Percentiles rank a stretch among this genome's conserved stretches.
These are phyloP conservation scores for Cryptoblepharus egeriae DNA, from an alignment of 2,797 vertebrate species.

Conservation along the genomic window DNA sequence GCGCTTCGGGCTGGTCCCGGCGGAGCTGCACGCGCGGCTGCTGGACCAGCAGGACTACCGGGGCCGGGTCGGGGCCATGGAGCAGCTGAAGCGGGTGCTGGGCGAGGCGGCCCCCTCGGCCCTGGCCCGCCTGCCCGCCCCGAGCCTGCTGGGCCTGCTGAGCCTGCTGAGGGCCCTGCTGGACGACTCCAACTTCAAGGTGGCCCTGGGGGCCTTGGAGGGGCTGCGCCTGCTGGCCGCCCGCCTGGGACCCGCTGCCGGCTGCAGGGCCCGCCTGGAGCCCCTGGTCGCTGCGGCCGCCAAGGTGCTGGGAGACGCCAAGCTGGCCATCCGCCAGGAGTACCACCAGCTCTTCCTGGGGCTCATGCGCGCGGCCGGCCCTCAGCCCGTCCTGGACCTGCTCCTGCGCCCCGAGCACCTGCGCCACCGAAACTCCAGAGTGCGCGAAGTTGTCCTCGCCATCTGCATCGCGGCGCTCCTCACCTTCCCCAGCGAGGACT, in stretches of 20 bases:
- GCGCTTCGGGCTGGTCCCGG: conserved; percentile 84
- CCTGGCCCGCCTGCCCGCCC: conserved; percentile 63
- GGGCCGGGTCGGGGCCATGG: conserved; percentile 85
- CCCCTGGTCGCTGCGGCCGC: conserved; percentile 81
- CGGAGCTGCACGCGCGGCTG: conserved; percentile 86
- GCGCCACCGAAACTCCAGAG: conserved; percentile 85
- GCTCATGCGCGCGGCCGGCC: conserved; percentile 83
- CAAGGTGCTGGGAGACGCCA: conserved; percentile 85
- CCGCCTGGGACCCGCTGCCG: conserved; percentile 79
- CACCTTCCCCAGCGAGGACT: conserved; percentile 82
- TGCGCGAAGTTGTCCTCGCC: conserved; percentile 86
- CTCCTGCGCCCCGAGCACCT: conserved; percentile 77
- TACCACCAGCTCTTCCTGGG: conserved; percentile 83
- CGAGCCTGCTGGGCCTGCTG: conserved; percentile 82
- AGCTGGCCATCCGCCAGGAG: conserved; percentile 82
- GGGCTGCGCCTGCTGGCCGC: conserved; percentile 83
- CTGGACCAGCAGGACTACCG: conserved; percentile 89
- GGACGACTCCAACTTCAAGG: conserved; percentile 88
- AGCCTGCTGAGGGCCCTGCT: conserved; percentile 83
- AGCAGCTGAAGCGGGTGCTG: conserved; percentile 82
- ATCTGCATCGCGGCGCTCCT: conserved; percentile 86
- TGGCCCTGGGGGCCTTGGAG: conserved; percentile 85
- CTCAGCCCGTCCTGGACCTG: conserved; percentile 83
- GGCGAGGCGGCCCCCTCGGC: conserved; percentile 69
- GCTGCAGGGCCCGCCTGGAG: conserved; percentile 75